phyloP scores from a whole-genome alignment of 2,113 vertebrate genomes.

The Chinchilla lanigera region DNA sequence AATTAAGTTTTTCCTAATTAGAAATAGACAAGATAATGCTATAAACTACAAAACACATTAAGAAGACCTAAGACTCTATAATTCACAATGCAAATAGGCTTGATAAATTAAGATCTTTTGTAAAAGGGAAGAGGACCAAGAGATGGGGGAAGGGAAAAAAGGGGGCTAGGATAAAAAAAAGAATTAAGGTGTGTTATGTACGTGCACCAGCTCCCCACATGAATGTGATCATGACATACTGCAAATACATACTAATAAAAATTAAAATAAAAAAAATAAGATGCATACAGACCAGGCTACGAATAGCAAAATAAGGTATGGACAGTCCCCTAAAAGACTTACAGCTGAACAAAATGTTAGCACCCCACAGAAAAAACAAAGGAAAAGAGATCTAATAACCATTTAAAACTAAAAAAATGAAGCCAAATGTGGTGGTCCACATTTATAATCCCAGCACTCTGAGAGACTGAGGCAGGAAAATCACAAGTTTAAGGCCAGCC shows the following conservation, averaged over 20 bases:
- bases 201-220: background rate
- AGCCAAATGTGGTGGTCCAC: background rate
- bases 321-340: background rate
- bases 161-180: background rate
- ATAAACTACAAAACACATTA: background rate
- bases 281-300: background rate
- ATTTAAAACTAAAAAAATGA: background rate
- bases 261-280: background rate
- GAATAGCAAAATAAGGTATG: background rate
- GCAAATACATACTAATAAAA: background rate
- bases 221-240: background rate
- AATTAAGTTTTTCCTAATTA: conserved; percentile 19
- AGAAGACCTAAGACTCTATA: background rate
- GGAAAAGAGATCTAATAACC: background rate
- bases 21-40: background rate
- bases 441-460: background rate
- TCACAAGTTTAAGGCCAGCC: background rate
- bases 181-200: background rate
- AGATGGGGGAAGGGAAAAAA: background rate
- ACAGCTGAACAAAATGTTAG: conserved; percentile 10
- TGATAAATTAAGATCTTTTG: background rate
- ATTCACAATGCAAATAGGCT: background rate
- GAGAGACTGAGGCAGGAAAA: background rate
- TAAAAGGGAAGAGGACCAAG: background rate
- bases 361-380: background rate